These are phyloP conservation scores for Smittia sp. DNA, from an alignment of 2,888 invertebrate species.

Conservation along the genomic window DNA sequence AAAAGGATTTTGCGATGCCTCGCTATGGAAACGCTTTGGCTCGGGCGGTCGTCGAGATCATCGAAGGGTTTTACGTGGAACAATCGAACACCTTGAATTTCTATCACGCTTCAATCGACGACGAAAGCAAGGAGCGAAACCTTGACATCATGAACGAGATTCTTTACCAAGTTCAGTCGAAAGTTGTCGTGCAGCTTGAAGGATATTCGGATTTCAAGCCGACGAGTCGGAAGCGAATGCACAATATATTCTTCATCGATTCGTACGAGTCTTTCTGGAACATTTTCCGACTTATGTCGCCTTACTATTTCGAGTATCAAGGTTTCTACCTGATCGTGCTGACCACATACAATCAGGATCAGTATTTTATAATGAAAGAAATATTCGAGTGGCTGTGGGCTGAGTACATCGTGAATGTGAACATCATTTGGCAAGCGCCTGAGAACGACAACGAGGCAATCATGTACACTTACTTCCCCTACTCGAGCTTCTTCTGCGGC, in stretches of 20 bases:
- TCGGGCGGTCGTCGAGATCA: constrained; percentile 1
- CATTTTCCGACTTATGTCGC: background rate
- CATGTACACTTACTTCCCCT: constrained; percentile 43
- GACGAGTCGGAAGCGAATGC: background rate
- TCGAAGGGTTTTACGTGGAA: constrained; percentile 16
- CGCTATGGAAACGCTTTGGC: constrained; percentile 15
- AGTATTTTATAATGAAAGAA: background rate
- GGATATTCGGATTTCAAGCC: background rate
- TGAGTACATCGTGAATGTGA: background rate
- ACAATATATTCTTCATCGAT: constrained; percentile 26
- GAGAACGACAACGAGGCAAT: constrained; percentile 18
- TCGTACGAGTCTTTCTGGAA: background rate
- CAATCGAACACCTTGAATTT: constrained; percentile 13
- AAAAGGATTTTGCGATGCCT: constrained; percentile 24
- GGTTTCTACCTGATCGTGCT: constrained; percentile 16
- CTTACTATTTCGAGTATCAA: constrained; percentile 19
- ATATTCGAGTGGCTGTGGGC: constrained; percentile 19
- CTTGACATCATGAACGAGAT: constrained; percentile 20
- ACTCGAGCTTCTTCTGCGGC: constrained; percentile 39
- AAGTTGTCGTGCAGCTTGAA: constrained; percentile 12
- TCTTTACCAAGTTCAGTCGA: background rate
- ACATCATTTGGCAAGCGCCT: background rate
- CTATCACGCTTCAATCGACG: background rate
- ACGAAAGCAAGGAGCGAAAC: background rate
- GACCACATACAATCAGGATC: background rate